Percentiles rank a stretch among this genome's conserved stretches.
phyloP scores from a whole-genome alignment of 2,113 vertebrate species.

The Semnopithecus entellus region DNA sequence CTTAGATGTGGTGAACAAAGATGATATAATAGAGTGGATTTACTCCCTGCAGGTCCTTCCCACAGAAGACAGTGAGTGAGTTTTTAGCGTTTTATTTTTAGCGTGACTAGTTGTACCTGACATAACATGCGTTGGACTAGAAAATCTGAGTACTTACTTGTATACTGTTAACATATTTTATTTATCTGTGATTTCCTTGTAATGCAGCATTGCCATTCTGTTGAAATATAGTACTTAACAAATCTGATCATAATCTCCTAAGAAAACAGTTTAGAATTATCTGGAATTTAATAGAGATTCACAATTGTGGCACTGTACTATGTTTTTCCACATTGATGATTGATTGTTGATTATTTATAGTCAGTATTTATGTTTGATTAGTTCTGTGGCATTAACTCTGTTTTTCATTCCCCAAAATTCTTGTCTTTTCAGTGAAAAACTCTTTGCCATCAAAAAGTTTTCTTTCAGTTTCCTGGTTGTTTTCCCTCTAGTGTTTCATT shows the following conservation, averaged over 20 bases:
- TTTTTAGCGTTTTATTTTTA: constrained; percentile 83
- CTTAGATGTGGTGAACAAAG: constrained; percentile 94
- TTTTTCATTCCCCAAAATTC: neutral
- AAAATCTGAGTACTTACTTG: neutral
- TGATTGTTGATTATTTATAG: neutral
- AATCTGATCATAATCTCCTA: neutral
- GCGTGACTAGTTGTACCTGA: constrained; percentile 17
- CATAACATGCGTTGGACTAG: neutral
- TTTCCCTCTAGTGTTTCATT: neutral
- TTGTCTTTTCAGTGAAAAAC: neutral
- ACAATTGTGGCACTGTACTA: accelerated
- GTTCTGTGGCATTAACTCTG: neutral
- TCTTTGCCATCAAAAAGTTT: neutral
- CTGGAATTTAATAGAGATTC: neutral
- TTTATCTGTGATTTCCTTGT: neutral
- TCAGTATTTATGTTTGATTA: neutral
- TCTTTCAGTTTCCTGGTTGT: neutral
- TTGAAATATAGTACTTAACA: neutral
- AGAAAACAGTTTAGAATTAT: neutral
- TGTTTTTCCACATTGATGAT: neutral
- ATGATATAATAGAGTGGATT: constrained; percentile 96
- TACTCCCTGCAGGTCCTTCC: constrained; percentile 99
- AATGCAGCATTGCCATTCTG: neutral
- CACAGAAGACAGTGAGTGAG: constrained; percentile 96
- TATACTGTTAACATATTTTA: neutral